Conservation (phyloP, 2,888 invertebrate species). For the Chloromyia formosa region DNA sequence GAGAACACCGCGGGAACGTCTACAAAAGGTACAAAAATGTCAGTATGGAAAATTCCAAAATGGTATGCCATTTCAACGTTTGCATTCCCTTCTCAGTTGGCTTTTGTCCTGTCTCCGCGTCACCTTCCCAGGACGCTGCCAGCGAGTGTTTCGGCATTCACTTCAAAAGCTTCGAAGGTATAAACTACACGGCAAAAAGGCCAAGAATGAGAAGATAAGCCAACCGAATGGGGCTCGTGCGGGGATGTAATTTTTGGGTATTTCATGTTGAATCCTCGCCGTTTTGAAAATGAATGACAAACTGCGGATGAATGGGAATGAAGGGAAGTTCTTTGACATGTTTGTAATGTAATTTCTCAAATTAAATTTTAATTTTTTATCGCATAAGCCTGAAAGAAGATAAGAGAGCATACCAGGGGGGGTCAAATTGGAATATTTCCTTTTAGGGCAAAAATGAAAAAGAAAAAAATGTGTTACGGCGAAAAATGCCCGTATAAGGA, state of each 20-base stretch:
- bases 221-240: not conserved
- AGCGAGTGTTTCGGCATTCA: not conserved
- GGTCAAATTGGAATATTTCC: not conserved
- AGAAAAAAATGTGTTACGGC: too few species aligned
- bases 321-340: conserved; percentile 36
- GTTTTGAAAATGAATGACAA: conserved; percentile 27
- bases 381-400: not conserved
- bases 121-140: not conserved
- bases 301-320: conserved; percentile 24
- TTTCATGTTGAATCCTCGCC: not conserved
- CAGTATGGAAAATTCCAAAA: conserved; percentile 41
- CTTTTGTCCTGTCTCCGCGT: conserved; percentile 5
- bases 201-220: not conserved
- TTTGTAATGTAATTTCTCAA: conserved; percentile 42
- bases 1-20: not conserved
- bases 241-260: conserved; percentile 8
- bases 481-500: too few species aligned
- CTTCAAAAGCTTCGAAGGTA: conserved; percentile 8
- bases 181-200: not conserved
- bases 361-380: conserved; percentile 43
- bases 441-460: too few species aligned
- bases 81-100: not conserved
- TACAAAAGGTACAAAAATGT: conserved; percentile 40
- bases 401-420: not conserved
- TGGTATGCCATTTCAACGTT: conserved; percentile 9